Base-by-base conservation (phyloP, 1,140 invertebrate genomes). In the Armadillidium nasatum region DNA sequence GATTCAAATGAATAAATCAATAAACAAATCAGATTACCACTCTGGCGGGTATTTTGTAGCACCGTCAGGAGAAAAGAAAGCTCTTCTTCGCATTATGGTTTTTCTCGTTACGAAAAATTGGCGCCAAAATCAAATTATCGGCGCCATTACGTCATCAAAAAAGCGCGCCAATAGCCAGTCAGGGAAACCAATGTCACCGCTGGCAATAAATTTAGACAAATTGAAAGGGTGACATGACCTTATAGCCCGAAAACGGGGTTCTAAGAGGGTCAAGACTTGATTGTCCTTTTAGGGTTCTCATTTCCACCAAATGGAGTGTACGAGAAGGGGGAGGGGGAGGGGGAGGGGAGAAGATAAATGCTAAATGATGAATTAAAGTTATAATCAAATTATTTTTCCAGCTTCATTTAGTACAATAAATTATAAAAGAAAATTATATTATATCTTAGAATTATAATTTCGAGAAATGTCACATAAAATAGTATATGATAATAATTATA, bases 31-130 rank as follows among this genome's bases (percentile, higher is more conserved):
- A 3, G 10, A 15, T 71, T 71, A 10, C 70, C 13, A n/a, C 15
- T 68, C 66, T n/a, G 11, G 33, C 9, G 70, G n/a, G 11, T 44
- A 71, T 71, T 44, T 71, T 71, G 70, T 44, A 11, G 3, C 13
- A 23, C 70, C n/a, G 33, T 33, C 23, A 33, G n/a, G 10, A 10
- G 50, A 60, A 19, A 33, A 33, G 33, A 33, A 33, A 33, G 33
- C 33, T 33, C 33, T 60, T 60, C 19, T 60, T 60, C 50, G 50
- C 50, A 60, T 60, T 60, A 60, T 60, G 50, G 50, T 60, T 60
- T 60, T 60, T 60, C 50, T 60, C 50, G 50, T 60, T 60, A 60
- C 50, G 33, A 33, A 60, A 60, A 60, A 60, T 60, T 60, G 50
- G 50, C 50, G 50, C 50, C 50, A 60, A 60, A 60, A 60, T 60